Evolutionary conservation across 2,888 invertebrate genomes (phyloP).

Genomic region (Macaria notata): DNA sequence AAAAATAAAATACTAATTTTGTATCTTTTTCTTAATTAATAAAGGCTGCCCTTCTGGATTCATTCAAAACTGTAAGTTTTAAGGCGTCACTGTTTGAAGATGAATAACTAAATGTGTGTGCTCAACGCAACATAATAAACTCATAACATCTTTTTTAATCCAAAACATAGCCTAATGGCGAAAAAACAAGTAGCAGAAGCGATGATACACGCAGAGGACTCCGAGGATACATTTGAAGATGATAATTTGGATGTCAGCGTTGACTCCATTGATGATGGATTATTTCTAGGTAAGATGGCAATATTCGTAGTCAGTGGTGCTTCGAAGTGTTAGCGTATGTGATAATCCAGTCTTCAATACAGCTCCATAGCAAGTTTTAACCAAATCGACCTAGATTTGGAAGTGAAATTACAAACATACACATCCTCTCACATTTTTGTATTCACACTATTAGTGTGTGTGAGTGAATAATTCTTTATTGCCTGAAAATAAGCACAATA

Average conservation of each 20-base stretch:
- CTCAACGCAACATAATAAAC: too few species aligned
- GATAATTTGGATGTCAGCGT: constrained; percentile 63
- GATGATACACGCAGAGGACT: constrained; percentile 59
- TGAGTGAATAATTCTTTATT: not conserved
- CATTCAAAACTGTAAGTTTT: too few species aligned
- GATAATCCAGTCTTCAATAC: not conserved
- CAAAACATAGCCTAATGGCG: constrained; percentile 46
- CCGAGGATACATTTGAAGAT: constrained; percentile 43
- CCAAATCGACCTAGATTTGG: not conserved
- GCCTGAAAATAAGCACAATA: too few species aligned
- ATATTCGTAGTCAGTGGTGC: not conserved
- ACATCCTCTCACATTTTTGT: too few species aligned
- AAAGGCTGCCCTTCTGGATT: too few species aligned
- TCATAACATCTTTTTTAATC: not conserved
- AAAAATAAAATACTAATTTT: too few species aligned
- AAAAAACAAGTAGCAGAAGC: constrained; percentile 61
- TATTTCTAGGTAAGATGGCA: constrained; percentile 58
- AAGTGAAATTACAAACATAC: not conserved
- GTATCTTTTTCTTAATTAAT: too few species aligned
- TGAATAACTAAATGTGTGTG: too few species aligned
- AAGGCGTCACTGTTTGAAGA: too few species aligned
- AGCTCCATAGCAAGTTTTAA: not conserved
- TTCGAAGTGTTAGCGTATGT: not conserved
- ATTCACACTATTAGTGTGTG: too few species aligned
- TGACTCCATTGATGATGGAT: constrained; percentile 65